A percentile compares a stretch with the other conserved stretches of the same genome.
Conservation (phyloP, 2,888 invertebrate genomes). For the Euplagia quadripunctaria region DNA sequence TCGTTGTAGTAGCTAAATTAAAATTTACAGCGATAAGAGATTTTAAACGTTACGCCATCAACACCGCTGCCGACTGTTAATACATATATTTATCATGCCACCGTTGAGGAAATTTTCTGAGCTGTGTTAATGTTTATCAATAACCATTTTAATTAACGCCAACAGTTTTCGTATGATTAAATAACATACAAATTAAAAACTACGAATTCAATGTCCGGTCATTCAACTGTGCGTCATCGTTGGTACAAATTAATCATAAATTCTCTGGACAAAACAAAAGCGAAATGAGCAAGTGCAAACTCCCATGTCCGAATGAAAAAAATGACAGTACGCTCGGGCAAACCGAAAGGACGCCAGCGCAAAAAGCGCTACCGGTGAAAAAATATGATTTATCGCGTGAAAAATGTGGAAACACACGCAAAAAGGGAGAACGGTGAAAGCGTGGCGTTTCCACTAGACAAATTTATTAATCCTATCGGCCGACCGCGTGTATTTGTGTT, state of each 20-base stretch:
- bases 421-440: slow-evolving; percentile 83
- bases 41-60: slow-evolving; percentile 69
- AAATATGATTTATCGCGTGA: slow-evolving; percentile 87
- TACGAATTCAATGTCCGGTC: slow-evolving; percentile 53
- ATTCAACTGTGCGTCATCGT: slow-evolving; percentile 64
- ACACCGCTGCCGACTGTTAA: slow-evolving; percentile 54
- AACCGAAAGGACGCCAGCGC: slow-evolving; percentile 83
- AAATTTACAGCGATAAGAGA: slow-evolving; percentile 80
- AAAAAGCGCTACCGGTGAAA: slow-evolving; percentile 86
- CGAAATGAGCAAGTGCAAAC: slow-evolving; percentile 79
- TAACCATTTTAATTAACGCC: slow-evolving; percentile 51
- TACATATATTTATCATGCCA: slow-evolving; percentile 64
- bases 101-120: slow-evolving; percentile 59
- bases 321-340: slow-evolving; percentile 83
- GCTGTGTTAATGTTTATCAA: slow-evolving; percentile 51
- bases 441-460: slow-evolving; percentile 83
- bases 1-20: slow-evolving; percentile 85
- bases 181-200: slow-evolving; percentile 24
- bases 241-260: slow-evolving; percentile 77
- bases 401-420: slow-evolving; percentile 87
- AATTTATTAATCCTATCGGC: slow-evolving; percentile 85
- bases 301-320: slow-evolving; percentile 83
- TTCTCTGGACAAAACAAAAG: slow-evolving; percentile 80
- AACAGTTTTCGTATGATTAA: slow-evolving; percentile 27
- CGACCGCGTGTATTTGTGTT: slow-evolving; percentile 68